Base-by-base conservation (phyloP, 2,113 vertebrate species). In the Sciurus niger region DNA sequence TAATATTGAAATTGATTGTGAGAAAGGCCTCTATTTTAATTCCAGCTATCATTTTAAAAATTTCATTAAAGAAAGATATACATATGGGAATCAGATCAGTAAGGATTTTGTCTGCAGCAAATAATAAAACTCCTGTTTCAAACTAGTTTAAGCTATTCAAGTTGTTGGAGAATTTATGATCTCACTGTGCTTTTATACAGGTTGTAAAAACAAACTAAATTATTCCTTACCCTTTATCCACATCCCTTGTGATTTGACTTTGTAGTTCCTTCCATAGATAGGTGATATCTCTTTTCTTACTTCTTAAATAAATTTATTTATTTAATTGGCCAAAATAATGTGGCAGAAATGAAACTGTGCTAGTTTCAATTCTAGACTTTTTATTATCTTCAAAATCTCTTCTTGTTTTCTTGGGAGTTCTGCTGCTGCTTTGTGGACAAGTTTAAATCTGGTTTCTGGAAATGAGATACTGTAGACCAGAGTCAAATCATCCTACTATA, bases 121-220 rank as follows among this genome's bases (percentile, higher is more conserved):
- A 92, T 65, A 65, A 77, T 63, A 84, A 53, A 70, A 78, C 10
- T 92, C 28, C 34, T 60, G 32, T n/a, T 24, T 85, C n/a, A 94
- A 78, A 37, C 6, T 70, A 55, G 20, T 4, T 51, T 60, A n/a
- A 63, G 9, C 46, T 58, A 18, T 4, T 51, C 53, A 51, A 65
- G 7, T 37, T 68, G 43, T 53, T 78, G 46, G 6, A 6, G 46
- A 43, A 72, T 55, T n/a, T 65, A 32, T 63, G 8, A 65, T 70
- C 13, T 78, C 58, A 92, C n/a, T 14, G 22, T 65, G 22, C n/a
- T 70, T 40, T 53, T 83, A 34, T 25, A 46, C 11, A 32, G 30
- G 7, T 20, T 77, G 11, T 40, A 37, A 53, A 77, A 84, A 46
- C 13, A 72, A 77, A 91, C 2, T 2, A 25, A 22, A 63, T 22